Evolutionary conservation across 2,797 vertebrate species (phyloP).

Genomic region (Lophius americanus): DNA sequence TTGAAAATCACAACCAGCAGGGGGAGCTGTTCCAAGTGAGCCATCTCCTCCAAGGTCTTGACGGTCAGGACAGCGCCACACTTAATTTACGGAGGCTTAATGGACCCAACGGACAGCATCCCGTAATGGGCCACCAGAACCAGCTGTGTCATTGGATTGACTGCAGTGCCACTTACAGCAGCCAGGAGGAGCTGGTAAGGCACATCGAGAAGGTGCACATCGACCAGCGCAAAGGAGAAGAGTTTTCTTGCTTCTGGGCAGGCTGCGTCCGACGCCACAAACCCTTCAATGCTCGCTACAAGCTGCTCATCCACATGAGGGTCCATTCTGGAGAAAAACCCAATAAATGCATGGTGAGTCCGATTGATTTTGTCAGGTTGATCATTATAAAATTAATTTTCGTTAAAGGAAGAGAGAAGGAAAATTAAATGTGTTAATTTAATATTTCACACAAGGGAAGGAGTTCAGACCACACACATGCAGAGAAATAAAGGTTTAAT

Average conservation of each 20-base stretch:
- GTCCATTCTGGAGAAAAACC: slow-evolving; percentile 97
- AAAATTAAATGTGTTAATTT: not conserved
- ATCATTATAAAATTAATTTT: not conserved
- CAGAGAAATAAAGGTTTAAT: too few relatives aligned
- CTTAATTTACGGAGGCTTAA: slow-evolving; percentile 51
- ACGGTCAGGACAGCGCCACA: slow-evolving; percentile 61
- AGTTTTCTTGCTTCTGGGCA: slow-evolving; percentile 97
- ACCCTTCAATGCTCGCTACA: slow-evolving; percentile 97
- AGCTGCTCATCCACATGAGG: slow-evolving; percentile 98
- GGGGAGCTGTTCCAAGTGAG: slow-evolving; percentile 78
- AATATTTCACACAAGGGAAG: too few relatives aligned
- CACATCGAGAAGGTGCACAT: slow-evolving; percentile 98
- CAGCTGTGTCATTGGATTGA: slow-evolving; percentile 94
- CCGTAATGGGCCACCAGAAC: slow-evolving; percentile 51
- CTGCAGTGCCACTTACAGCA: slow-evolving; percentile 88
- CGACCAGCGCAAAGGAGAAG: slow-evolving; percentile 95
- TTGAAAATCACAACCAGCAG: slow-evolving; percentile 75
- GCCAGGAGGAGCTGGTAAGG: slow-evolving; percentile 94
- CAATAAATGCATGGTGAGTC: slow-evolving; percentile 97
- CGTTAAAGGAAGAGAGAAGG: not conserved
- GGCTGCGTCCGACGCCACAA: slow-evolving; percentile 92
- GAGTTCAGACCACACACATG: too few relatives aligned
- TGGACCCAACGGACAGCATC: slow-evolving; percentile 49
- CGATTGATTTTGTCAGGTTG: not conserved
- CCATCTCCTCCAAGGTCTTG: slow-evolving; percentile 62